Percentiles rank a stretch among this genome's conserved stretches.
Conservation (phyloP, 2,888 invertebrate species). For the Eupithecia pulchellata region DNA sequence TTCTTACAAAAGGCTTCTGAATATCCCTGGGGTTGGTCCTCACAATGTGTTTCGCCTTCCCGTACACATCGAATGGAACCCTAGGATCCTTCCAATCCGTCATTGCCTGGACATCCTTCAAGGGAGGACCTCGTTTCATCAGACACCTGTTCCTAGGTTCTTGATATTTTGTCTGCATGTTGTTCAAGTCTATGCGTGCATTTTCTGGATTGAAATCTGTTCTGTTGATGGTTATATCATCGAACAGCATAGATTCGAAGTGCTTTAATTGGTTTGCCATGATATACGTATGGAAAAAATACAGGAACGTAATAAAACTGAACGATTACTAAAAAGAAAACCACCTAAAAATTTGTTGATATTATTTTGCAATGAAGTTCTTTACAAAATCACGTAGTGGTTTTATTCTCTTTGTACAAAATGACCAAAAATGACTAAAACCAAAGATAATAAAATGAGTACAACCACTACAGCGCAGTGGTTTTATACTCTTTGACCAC, state of each 20-base stretch:
- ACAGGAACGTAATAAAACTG: background rate
- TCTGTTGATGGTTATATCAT: constrained; percentile 55
- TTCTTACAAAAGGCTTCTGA: constrained; percentile 59
- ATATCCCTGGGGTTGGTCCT: constrained; percentile 54
- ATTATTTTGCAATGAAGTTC: no score
- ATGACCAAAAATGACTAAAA: no score
- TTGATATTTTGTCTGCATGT: constrained; percentile 47
- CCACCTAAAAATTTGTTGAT: no score
- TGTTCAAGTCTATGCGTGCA: constrained; percentile 45
- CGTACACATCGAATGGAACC: constrained; percentile 58
- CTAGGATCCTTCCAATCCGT: constrained; percentile 47
- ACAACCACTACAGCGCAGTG: no score
- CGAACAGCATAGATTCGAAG: constrained; percentile 57
- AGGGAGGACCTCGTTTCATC: constrained; percentile 36
- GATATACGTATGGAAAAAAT: background rate
- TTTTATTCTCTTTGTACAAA: no score
- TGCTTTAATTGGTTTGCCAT: background rate
- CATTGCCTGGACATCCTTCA: constrained; percentile 62
- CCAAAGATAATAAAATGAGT: no score
- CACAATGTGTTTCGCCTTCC: constrained; percentile 52
- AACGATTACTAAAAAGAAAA: no score
- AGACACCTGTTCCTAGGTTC: constrained; percentile 42
- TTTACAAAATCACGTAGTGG: no score
- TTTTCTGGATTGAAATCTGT: constrained; percentile 52
- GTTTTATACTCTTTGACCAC: no score